Conservation (phyloP, 2,888 invertebrate species). For the Eristalis intricaria region DNA sequence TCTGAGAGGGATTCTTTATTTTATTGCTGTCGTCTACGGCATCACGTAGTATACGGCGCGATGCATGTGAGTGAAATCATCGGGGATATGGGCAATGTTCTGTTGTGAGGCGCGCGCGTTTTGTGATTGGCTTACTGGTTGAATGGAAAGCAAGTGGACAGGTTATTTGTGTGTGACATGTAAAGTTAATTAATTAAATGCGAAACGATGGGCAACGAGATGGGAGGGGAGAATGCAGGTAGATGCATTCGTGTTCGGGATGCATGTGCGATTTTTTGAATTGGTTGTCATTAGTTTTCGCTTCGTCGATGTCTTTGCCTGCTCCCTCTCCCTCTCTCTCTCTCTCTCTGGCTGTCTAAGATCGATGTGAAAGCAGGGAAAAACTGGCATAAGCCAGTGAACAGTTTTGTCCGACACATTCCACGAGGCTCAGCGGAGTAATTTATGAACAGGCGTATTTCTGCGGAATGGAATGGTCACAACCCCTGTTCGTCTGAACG, state of each 20-base stretch:
- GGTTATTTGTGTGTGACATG: conserved; percentile 71
- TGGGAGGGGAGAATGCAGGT: too few species aligned
- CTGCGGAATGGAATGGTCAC: too few species aligned
- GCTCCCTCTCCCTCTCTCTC: background rate
- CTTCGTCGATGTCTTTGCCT: background rate
- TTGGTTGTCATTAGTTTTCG: conserved; percentile 3
- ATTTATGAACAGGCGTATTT: too few species aligned
- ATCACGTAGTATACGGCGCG: conserved; percentile 9
- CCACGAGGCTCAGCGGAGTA: background rate
- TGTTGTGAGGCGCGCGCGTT: background rate
- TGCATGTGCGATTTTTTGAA: conserved; percentile 1
- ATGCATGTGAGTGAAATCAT: conserved; percentile 40
- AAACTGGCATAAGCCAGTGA: background rate
- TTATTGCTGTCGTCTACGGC: conserved; percentile 41
- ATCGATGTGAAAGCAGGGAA: background rate
- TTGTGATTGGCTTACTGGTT: conserved; percentile 40
- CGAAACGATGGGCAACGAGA: conserved; percentile 2
- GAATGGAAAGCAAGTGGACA: conserved; percentile 63
- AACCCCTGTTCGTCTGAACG: too few species aligned
- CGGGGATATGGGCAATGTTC: conserved; percentile 11
- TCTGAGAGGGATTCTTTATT: conserved; percentile 58
- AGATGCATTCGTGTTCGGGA: background rate
- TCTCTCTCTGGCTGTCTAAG: background rate
- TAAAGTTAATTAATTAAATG: conserved; percentile 69
- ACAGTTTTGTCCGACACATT: background rate